Evolutionary conservation across 2,113 vertebrate genomes (phyloP), one percentile per base, ranked within the genome.

Genomic region (Dinomys branickii): DNA sequence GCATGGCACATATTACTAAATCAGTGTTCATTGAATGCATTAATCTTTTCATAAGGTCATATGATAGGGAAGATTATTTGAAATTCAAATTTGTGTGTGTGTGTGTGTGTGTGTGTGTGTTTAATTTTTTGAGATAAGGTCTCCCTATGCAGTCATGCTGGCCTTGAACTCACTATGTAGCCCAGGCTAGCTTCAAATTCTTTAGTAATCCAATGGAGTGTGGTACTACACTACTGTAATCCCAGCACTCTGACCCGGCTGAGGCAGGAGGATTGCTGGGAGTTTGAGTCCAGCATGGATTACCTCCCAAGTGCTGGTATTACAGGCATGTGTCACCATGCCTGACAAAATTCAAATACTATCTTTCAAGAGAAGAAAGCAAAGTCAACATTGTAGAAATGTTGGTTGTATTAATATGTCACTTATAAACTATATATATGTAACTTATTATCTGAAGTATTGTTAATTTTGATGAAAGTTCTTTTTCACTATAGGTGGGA

Each of bases 1-100:
- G 50, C 50, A 47, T 88, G 71, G 41, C 61, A 90, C 59, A 44
- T 47, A 19, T 52, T 61, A 90, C 30, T 88, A 69, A 94, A 61
- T 96, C 41, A 81, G 0, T 88, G 41, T 80, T 90, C 85, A 90
- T 52, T 95, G 69, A 88, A 19, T 65, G 12, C 58, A 59, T 67
- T 67, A 88, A 80, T 88, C 6, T 26, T 88, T 95, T 97, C 17
- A 59, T 77, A 88, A 71, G 33, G 12, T 90, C 28, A 71, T 13
- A 90, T 73, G 35, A 63, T 16, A 81, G 38, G 19, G 3, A 85
- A 92, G 78, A 81, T n/a, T 61, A 91, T 67, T 33, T 78, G 75
- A 50, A 77, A 75, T 28, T 75, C 9, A 75, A 75, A 24, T 73
- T 11, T 73, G 38, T 73, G 71, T 73, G 22, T 75, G 38, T 44